Percentiles rank a stretch among this genome's conserved stretches.
Evolutionary conservation across 2,888 invertebrate species (phyloP).

Genomic region (Notodonta ziczac): DNA sequence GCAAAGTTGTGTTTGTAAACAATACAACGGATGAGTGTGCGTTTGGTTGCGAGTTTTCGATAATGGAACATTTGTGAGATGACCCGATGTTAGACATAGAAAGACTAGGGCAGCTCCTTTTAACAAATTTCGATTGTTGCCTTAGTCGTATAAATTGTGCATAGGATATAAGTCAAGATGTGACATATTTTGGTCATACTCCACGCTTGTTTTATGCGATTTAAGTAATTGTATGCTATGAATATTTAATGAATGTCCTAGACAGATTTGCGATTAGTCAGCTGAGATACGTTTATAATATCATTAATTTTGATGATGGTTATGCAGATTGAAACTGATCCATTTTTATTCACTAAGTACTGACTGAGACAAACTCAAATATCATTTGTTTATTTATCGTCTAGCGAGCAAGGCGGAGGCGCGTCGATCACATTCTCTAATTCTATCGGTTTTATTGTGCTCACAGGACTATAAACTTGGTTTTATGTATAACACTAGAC

Average conservation of each 20-base stretch:
- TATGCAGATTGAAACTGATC: neutral
- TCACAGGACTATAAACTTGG: slow-evolving; percentile 25
- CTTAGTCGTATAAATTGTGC: too few species aligned
- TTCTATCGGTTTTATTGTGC: slow-evolving; percentile 40
- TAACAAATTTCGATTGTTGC: neutral
- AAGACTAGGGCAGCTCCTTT: neutral
- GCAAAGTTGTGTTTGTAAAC: neutral
- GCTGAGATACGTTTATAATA: too few species aligned
- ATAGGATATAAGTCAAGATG: too few species aligned
- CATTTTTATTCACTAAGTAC: neutral
- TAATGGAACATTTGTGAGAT: neutral
- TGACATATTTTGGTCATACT: too few species aligned
- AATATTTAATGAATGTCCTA: too few species aligned
- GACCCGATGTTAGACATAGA: neutral
- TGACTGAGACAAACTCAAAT: neutral
- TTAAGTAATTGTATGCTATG: too few species aligned
- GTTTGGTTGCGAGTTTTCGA: neutral
- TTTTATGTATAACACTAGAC: slow-evolving; percentile 14
- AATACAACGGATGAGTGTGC: neutral
- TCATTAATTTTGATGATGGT: neutral
- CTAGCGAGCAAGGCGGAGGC: slow-evolving; percentile 26
- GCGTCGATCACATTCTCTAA: slow-evolving; percentile 29
- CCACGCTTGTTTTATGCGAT: too few species aligned
- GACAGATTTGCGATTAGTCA: too few species aligned
- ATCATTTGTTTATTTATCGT: slow-evolving; percentile 32